Percentiles rank a stretch among this genome's conserved stretches.
Evolutionary conservation across 2,113 vertebrate genomes (phyloP).

Genomic region (Phrynosoma platyrhinos): DNA sequence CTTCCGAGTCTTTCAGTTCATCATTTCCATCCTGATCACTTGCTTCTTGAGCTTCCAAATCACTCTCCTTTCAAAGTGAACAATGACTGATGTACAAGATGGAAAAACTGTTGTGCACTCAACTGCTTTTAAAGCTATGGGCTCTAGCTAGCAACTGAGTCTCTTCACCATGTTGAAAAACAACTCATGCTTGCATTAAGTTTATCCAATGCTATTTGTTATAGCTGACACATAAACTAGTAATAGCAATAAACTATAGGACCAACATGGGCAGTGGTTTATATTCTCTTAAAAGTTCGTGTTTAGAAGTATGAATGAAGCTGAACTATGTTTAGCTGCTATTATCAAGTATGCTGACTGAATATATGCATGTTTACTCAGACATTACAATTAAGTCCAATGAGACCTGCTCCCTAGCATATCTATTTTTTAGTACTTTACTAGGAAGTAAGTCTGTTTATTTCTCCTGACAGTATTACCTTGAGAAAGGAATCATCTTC

Average conservation of each 20-base stretch:
- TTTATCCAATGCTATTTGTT: background rate
- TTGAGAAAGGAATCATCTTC: constrained; percentile 91
- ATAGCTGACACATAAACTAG: background rate
- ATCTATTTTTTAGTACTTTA: too few species aligned
- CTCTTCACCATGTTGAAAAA: background rate
- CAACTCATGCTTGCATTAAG: background rate
- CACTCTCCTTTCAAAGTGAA: constrained; percentile 81
- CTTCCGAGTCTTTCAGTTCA: constrained; percentile 81
- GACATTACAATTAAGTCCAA: background rate
- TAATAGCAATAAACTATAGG: background rate
- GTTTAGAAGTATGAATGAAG: background rate
- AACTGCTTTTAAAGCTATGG: background rate
- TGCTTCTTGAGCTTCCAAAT: constrained; percentile 81
- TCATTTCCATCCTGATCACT: constrained; percentile 83
- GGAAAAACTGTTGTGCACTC: background rate
- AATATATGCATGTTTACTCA: constrained; percentile 1
- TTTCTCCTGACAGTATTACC: constrained; percentile 75
- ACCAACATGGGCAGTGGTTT: background rate
- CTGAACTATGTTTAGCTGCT: background rate
- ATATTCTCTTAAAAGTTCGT: constrained; percentile 3
- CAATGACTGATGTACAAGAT: constrained; percentile 65
- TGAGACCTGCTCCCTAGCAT: constrained; percentile 1
- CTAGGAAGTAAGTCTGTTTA: background rate
- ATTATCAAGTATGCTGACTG: background rate
- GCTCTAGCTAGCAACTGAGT: background rate